Evolutionary conservation across 2,888 invertebrate genomes (phyloP), one percentile per base, ranked within the genome.

Genomic region (Glyphotaelius pellucidus): DNA sequence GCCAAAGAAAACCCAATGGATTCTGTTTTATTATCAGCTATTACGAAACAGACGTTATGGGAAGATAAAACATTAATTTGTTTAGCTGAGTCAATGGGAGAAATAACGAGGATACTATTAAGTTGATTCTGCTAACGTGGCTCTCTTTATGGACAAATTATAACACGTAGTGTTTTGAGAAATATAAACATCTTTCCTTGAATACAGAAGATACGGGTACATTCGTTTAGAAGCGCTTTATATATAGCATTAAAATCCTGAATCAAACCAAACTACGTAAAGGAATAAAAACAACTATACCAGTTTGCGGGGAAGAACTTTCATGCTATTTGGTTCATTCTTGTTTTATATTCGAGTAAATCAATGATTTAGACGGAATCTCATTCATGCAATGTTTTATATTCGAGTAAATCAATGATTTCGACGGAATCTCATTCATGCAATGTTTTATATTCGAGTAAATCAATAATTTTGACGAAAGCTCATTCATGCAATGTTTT

Each of bases 1-100:
- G 15, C 47, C n/a, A 15, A 38, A 86, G 52, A 87, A 87, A 87
- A 87, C 52, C 35, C 67, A n/a, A 9, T 25, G 32, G 32, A 87
- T 38, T 87, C n/a, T 67, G 31, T 35, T 87, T 67, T 87, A 87
- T 86, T 47, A 15, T 52, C 30, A 25, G 3, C 67, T 35, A 19
- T 52, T 7, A 15, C 14, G 67, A 32, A 87, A 52, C 87, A 32
- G 15, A 87, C 67, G 31, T 19, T 47, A 30, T 42, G 86, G 35
- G 15, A n/a, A 47, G 30, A 67, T 25, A 67, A 67, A 67, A 67
- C 19, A 67, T 9, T n/a, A 25, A 67, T 67, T 67, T 67, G 25
- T 67, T 1, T 52, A 67, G 19, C 25, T 67, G 9, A 67, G 67
- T 25, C 25, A 67, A 67, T 67, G 25, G 2, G 9, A 67, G 25